Evolutionary conservation across 2,797 vertebrate genomes (phyloP).

Genomic region (Lophotriccus pileatus): DNA sequence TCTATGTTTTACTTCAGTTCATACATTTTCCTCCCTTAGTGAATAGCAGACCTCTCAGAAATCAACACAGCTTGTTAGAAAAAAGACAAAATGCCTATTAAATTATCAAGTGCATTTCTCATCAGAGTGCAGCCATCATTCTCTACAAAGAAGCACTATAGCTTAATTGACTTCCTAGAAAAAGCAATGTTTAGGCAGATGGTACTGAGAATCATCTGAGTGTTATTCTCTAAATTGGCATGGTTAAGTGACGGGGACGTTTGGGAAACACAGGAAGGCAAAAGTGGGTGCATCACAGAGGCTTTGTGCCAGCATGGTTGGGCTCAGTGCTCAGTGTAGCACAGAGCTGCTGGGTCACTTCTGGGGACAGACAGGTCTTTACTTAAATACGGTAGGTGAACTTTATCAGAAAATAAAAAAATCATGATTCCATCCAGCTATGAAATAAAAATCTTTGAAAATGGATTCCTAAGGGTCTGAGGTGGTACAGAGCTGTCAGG

Average conservation of each 20-base stretch:
- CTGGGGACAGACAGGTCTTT: not conserved
- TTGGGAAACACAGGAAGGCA: not conserved
- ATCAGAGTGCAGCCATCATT: conserved; percentile 4
- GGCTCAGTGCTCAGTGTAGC: not conserved
- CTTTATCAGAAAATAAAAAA: not conserved
- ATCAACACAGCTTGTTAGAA: conserved; percentile 59
- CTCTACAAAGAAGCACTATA: not conserved
- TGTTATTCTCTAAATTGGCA: not conserved
- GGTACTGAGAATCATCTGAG: not conserved
- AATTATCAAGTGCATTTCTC: conserved; percentile 43
- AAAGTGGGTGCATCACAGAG: accelerated
- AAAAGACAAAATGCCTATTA: conserved; percentile 58
- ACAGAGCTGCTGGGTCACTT: not conserved
- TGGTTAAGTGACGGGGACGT: not conserved
- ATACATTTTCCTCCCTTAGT: not conserved
- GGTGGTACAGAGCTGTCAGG: not conserved
- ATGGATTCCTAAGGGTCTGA: not conserved
- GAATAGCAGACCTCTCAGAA: conserved; percentile 31
- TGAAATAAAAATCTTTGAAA: not conserved
- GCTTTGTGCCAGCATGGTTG: accelerated
- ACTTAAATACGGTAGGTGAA: not conserved
- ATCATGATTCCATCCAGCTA: accelerated
- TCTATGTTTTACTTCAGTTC: conserved; percentile 12
- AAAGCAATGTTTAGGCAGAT: conserved; percentile 49
- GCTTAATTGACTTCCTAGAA: conserved; percentile 37